Base-by-base conservation (phyloP, 2,888 invertebrate genomes). In the Atethmia centrago region DNA sequence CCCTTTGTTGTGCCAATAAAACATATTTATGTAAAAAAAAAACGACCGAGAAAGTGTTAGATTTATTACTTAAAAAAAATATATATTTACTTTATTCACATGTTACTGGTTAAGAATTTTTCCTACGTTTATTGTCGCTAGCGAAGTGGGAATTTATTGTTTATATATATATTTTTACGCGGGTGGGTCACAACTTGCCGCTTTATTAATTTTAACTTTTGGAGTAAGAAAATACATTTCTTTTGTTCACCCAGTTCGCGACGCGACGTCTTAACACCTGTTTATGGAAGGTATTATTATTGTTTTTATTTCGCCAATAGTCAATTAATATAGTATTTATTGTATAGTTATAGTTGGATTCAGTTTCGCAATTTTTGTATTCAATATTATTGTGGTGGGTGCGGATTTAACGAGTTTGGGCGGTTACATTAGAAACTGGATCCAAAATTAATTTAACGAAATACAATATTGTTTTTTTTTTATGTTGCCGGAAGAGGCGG, bases 311-410 rank as follows among this genome's bases (percentile, higher is more conserved):
- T 89, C 85, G 86, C 87, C 89, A 87, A 89, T 92, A 92, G 91
- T 92, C 92, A 91, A 91, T 92, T 92, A 87, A 84, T 82, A 90
- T 89, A 92, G 90, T 92, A 91, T 92, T 92, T 91, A 92, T 92
- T 91, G 88, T 85, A 83, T 90, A 91, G 87, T 78, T 83, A 85
- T 87, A 88, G 80, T 87, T 88, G 91, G 92, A 84, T 90, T 88
- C 89, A 87, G 92, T 89, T 90, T 88, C 85, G 66, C 59, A 53
- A 67, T 74, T 80, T 78, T 79, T 76, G 63, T 80, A 85, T 74
- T 72, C 68, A 74, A 75, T 84, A 81, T 79, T 77, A 65, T 40
- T 28, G 75, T 65, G 76, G 79, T 59, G 77, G 82, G 76, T 51
- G 69, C 28, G 74, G 74, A 75, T 65, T 73, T 68, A 59, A 72